Evolutionary conservation across 2,113 vertebrate species (phyloP).

Genomic region (Motacilla tschutschensis): DNA sequence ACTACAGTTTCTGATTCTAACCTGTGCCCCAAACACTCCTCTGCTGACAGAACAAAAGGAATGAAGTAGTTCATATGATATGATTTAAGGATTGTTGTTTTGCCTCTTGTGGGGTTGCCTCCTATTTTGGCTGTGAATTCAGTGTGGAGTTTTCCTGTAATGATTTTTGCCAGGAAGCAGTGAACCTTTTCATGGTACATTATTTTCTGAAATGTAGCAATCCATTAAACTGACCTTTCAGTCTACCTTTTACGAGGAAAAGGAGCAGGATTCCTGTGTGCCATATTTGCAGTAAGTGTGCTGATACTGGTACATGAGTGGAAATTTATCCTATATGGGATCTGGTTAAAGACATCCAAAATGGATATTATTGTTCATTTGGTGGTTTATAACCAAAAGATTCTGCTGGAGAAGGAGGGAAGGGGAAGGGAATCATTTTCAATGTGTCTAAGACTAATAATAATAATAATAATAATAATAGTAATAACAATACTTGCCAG

Average conservation of each 20-base stretch:
- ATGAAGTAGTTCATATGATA: not conserved
- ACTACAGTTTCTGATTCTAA: not conserved
- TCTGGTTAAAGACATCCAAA: not conserved
- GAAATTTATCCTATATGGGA: not conserved
- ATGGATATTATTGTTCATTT: not conserved
- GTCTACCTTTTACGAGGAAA: not conserved
- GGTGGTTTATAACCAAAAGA: not conserved
- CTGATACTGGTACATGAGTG: not conserved
- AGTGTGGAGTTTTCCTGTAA: not conserved
- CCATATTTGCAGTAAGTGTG: not conserved
- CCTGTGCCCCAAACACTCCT: not conserved
- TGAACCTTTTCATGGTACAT: not conserved
- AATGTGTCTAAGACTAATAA: not conserved
- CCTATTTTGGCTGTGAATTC: not conserved
- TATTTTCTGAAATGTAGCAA: not conserved
- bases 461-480: no score
- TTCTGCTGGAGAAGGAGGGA: not conserved
- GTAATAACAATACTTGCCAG: not conserved
- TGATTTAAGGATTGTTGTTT: not conserved
- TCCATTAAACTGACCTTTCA: not conserved
- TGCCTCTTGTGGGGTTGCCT: not conserved
- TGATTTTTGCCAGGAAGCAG: not conserved
- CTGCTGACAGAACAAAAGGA: not conserved
- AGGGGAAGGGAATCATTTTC: not conserved
- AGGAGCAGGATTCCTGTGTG: not conserved